These are phyloP conservation scores for Pinna nobilis DNA, from an alignment of 1,140 invertebrate species.

Conservation along the genomic window DNA sequence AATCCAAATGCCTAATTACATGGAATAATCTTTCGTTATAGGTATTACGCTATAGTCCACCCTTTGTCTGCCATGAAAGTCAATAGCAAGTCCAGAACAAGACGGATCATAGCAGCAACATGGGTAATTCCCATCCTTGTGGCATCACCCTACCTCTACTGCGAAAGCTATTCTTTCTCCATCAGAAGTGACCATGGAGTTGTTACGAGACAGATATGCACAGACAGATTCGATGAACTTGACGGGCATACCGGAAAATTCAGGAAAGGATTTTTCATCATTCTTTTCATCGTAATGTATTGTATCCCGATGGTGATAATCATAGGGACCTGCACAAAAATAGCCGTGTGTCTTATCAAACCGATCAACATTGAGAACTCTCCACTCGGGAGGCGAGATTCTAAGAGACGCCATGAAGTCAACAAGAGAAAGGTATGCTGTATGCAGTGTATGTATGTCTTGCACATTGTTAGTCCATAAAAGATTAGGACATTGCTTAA, in stretches of 20 bases:
- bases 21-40: constrained; percentile 63
- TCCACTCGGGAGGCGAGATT: constrained; percentile 46
- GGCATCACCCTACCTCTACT: constrained; percentile 72
- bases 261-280: constrained; percentile 73
- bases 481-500: no score
- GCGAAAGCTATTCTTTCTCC: constrained; percentile 54
- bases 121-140: constrained; percentile 74
- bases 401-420: constrained; percentile 61
- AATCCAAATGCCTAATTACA: no score
- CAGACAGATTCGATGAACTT: constrained; percentile 70
- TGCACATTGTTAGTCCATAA: no score
- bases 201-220: constrained; percentile 71
- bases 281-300: constrained; percentile 75
- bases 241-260: constrained; percentile 63
- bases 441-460: no score
- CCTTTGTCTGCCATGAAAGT: constrained; percentile 75
- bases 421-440: constrained; percentile 66
- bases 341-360: constrained; percentile 72
- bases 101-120: constrained; percentile 71
- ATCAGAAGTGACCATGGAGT: constrained; percentile 70
- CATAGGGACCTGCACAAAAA: constrained; percentile 73
- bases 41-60: constrained; percentile 77
- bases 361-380: constrained; percentile 56
- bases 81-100: constrained; percentile 71
- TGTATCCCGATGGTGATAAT: constrained; percentile 74